Evolutionary conservation across 2,113 vertebrate species (phyloP), one percentile per base, ranked within the genome.

Genomic region (Pipa parva): DNA sequence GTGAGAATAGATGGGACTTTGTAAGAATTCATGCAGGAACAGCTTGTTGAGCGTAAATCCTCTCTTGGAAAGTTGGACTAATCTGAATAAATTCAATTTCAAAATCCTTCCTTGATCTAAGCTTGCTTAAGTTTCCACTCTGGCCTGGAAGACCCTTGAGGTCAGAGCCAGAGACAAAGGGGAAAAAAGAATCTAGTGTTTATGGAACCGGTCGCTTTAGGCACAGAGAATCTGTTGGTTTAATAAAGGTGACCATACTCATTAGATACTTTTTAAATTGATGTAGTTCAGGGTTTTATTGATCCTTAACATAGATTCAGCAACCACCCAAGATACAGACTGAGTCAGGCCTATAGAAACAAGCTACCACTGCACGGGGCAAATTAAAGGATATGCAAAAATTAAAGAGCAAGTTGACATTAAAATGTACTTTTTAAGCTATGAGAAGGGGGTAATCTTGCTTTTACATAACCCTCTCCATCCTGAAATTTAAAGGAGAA

Each of bases 81-180:
- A 86, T 89, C 87, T 92, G 92, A 93, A 92, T 91, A 90, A 89
- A 92, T 93, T 92, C 91, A 85, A 88, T 89, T 92, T 92, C 88
- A 89, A 92, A 95, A 91, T 83, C 83, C 86, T 87, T 86, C 88
- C 84, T 89, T 92, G 93, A 96, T 94, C 91, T 93, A 86, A 92
- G 89, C 84, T 83, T 83, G 84, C 79, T 89, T 88, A 88, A 90
- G 85, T 80, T 90, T 87, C 88, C 76, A 37, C 81, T 28, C 61
- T 87, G 86, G 83, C 83, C 88, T 78, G 79, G 84, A 76, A n/a
- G 83, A 85, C 87, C 86, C 83, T 77, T 77, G 85, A 86, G 89
- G 87, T 92, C 89, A 91, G 84, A 79, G 85, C 85, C 80, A 83
- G 73, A 79, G 88, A 90, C 85, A 91, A 90, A 89, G 86, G 87